Evolutionary conservation across 92 coral and sea anemone genomes (phyloP), one percentile per base, ranked within the genome.

Genomic region (Zoanthus sociatus): DNA sequence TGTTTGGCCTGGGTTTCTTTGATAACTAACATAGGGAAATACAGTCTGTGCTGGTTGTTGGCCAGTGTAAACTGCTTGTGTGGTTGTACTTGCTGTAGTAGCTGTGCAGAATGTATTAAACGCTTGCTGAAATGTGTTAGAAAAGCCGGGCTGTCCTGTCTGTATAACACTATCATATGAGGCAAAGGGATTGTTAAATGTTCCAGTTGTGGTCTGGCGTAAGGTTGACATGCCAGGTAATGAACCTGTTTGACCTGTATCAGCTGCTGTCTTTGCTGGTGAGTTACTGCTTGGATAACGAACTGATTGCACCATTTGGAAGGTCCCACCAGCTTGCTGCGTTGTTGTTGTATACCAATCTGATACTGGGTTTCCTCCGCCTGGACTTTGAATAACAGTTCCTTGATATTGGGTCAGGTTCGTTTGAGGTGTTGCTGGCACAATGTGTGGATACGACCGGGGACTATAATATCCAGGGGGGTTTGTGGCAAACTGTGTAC

Each of bases 381-480:
- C 96, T 17, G 98, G 90, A 58, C 98, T 95, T 76, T 94, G 98
- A 26, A 94, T 93, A 15, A 94, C 95, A 73, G 97, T 94, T 10
- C 95, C 94, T 7, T 94, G 88, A 54, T 84, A 95, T 86, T 97
- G 99, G 30, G 93, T 83, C 70, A 95, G 79, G 37, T 98, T 98
- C 7, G 93, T 90, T 76, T 92, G 95, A 13, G 94, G 89, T 0
- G 98, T 97, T 14, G 99, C 92, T 15, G 98, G 95, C 8, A 97
- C 95, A 60, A 97, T 95, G 86, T 97, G 99, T 4, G 99, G 99
- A 83, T 97, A 97, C 3, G 96, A 92, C 13, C 99, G 94, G 73
- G 96, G 97, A 15, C 94, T 94, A 79, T 92, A 97, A 87, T 92
- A 93, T 16, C 95, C 98, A 46, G 98, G 86, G 9, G 95, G 92